Base-by-base conservation (phyloP, 2,113 vertebrate species). In the Erinaceus europaeus region DNA sequence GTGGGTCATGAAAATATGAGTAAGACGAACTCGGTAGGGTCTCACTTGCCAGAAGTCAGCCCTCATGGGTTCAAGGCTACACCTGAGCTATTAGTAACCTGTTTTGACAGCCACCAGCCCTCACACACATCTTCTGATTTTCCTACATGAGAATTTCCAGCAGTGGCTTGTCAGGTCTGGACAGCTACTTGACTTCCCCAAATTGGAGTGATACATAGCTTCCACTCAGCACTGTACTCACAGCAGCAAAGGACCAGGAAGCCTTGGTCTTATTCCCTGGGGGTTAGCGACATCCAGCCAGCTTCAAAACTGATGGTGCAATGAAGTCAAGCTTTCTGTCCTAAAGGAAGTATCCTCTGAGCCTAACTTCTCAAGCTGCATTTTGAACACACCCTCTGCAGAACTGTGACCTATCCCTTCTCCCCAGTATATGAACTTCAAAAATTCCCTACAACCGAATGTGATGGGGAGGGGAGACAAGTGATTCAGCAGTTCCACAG, bases 1-100 rank as follows among this genome's bases (percentile, higher is more conserved):
- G 73, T 95, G 94, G 93, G 76, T 95, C 84, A 94, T 44, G 13
- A 65, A 77, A 80, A 81, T 74, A 53, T 62, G 48, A 89, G 17
- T 53, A n/a, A 46, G 87, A 61, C 68, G 78, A 74, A 73, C 36
- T 76, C 69, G 89, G 73, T 89, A 93, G 46, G 27, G 18, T 79
- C 61, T 91, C 64, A 48, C 92, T 95, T 44, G 71, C 67, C 55
- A 69, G 72, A 38, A 90, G 68, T 57, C 72, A 84, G 65, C 44
- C n/a, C 90, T 77, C 57, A 8, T 29, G 34, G 36, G 72, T 62
- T 59, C 78, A 61, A 68, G 77, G 69, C 88, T 57, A 77, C 55
- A 59, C 71, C 36, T 23, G 46, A 68, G 62, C 62, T 68, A 59
- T 86, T 91, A 64, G 77, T 4, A n/a, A 77, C 68, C 91, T 59